Evolutionary conservation across 1,140 invertebrate genomes (phyloP).

Genomic region (Oryctes rhinoceros): DNA sequence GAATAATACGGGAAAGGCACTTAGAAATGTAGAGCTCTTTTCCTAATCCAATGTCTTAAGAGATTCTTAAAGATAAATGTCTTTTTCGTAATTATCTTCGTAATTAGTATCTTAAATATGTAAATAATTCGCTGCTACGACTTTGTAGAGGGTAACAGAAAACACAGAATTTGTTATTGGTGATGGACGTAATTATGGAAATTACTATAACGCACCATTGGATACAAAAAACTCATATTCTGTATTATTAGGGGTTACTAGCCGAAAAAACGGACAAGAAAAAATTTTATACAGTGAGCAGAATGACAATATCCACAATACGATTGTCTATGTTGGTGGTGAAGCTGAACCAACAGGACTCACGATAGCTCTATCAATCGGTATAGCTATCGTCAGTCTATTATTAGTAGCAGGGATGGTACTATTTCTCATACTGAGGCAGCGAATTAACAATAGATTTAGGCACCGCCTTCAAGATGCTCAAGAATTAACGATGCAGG

Average conservation of each 20-base stretch:
- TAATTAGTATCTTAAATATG: background rate
- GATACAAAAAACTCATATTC: slow-evolving; percentile 71
- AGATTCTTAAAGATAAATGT: too few species aligned
- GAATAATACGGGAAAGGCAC: too few species aligned
- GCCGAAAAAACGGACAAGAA: slow-evolving; percentile 58
- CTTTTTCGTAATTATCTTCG: too few species aligned
- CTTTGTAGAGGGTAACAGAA: slow-evolving; percentile 7
- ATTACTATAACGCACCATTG: slow-evolving; percentile 82
- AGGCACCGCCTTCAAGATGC: slow-evolving; percentile 66
- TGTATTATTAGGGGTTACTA: slow-evolving; percentile 77
- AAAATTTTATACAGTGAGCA: background rate
- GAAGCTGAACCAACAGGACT: slow-evolving; percentile 46
- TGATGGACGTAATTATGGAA: slow-evolving; percentile 76
- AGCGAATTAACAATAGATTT: slow-evolving; percentile 63
- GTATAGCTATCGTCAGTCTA: slow-evolving; percentile 68
- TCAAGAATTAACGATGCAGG: slow-evolving; percentile 73
- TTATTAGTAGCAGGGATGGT: slow-evolving; percentile 68
- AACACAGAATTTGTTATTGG: slow-evolving; percentile 74
- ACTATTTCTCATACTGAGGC: slow-evolving; percentile 68
- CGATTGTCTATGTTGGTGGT: background rate
- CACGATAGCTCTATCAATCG: slow-evolving; percentile 67
- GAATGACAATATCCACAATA: slow-evolving; percentile 26
- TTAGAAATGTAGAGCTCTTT: too few species aligned
- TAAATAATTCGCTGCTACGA: slow-evolving; percentile 1
- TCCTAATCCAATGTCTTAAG: too few species aligned